Evolutionary conservation across 1,140 invertebrate species (phyloP), one percentile per base, ranked within the genome.

Genomic region (Liolophura sinensis): DNA sequence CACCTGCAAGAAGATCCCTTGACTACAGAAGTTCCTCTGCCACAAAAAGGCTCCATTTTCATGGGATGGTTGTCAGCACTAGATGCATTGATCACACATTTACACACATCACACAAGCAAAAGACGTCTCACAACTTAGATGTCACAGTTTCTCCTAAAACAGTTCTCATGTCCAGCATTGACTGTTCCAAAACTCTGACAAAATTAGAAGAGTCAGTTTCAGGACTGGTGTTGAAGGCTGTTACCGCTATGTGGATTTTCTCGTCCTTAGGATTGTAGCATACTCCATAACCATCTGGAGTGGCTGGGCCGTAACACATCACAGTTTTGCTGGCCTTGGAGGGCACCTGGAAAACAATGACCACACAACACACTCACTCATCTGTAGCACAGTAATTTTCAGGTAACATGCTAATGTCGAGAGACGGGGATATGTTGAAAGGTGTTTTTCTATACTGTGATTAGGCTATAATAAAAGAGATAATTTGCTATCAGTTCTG

Each of bases 241-340:
- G 82, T 77, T 24, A 86, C 73, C 47, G 78, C 78, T 67, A 86
- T 82, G 62, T 78, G 68, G 11, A 86, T 74, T 50, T 77, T 57
- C 15, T 73, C 72, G 55, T 82, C 78, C 62, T 82, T 82, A 31
- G 85, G 86, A 65, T 87, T 87, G 71, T 87, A 87, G 70, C 86
- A 87, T 22, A 85, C 59, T 20, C 86, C 86, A 67, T 86, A 87
- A 31, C 86, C 86, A 68, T 87, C 84, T 18, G 80, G 80, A 15
- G 82, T 82, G 0, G 79, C 77, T 3, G 86, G 85, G 11, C 85
- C 86, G 72, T 85, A 87, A 24, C 73, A 74, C 69, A 85, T 75
- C 20, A 82, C 70, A 48, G 75, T 72, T 50, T 77, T 76, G 68
- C 31, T 40, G 31, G 78, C 68, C 55, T 77, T 75, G 0, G 81